A percentile compares a stretch with the other conserved stretches of the same genome.
These are phyloP conservation scores for Drosophila virilis DNA, from an alignment of 1,140 invertebrate genomes.

Conservation along the genomic window DNA sequence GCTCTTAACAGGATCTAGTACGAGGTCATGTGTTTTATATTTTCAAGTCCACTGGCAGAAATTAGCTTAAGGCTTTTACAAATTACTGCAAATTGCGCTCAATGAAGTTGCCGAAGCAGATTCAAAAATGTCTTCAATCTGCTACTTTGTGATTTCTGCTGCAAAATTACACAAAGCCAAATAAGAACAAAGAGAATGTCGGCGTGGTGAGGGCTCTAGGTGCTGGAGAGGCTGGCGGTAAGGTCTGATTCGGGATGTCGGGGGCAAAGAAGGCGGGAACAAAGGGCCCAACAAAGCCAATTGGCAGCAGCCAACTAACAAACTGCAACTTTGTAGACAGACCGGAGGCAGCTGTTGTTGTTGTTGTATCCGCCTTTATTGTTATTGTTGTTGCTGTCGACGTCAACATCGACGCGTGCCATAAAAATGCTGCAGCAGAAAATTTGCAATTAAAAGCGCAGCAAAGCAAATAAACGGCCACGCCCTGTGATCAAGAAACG, in stretches of 20 bases:
- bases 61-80: constrained; percentile 32
- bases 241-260: too few relatives aligned
- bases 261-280: constrained; percentile 1
- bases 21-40: neutral
- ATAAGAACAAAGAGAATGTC: constrained; percentile 69
- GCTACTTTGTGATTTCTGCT: constrained; percentile 48
- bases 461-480: constrained; percentile 73
- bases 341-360: constrained; percentile 56
- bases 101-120: constrained; percentile 7
- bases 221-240: too few relatives aligned
- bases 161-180: constrained; percentile 71
- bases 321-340: constrained; percentile 79
- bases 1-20: too few relatives aligned
- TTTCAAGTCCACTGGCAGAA: constrained; percentile 9
- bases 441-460: constrained; percentile 74
- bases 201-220: neutral
- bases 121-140: constrained; percentile 41
- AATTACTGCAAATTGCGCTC: constrained; percentile 43
- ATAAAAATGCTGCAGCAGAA: constrained; percentile 60
- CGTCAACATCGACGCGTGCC: constrained; percentile 40
- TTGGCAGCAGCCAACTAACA: constrained; percentile 55
- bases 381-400: constrained; percentile 1
- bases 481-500: constrained; percentile 65
- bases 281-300: constrained; percentile 49
- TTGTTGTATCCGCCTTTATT: constrained; percentile 18